Conservation (phyloP, 2,888 invertebrate species). For the Oscheius sp. region DNA sequence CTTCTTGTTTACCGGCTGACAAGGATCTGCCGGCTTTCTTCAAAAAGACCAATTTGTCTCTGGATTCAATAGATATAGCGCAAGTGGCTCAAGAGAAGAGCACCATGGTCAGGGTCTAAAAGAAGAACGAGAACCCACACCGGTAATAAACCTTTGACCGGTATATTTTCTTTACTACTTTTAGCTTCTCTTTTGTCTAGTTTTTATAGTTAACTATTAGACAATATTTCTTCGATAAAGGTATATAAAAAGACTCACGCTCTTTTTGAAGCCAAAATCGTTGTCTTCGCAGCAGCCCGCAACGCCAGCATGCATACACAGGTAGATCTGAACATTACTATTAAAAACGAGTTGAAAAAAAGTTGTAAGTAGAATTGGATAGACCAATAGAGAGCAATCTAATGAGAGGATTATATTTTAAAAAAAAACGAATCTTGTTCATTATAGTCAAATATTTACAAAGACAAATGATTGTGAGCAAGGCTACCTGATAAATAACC, state of each 20-base stretch:
- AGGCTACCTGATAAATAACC: no score
- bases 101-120: neutral
- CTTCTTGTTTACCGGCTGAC: neutral
- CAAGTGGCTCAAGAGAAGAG: neutral
- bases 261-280: neutral
- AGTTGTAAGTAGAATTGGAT: neutral
- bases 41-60: neutral
- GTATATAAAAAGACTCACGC: constrained; percentile 4
- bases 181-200: no score
- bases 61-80: neutral
- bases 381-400: neutral
- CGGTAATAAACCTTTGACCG: neutral
- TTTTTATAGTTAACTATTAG: neutral
- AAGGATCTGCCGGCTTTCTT: constrained; percentile 1
- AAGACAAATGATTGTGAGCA: neutral
- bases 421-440: no score
- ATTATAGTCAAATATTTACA: neutral
- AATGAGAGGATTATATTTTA: neutral
- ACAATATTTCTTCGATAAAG: no score
- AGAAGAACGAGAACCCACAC: neutral
- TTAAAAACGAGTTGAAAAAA: neutral
- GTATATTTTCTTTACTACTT: no score
- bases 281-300: neutral
- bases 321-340: neutral
- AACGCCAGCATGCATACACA: constrained; percentile 3